Percentiles rank a stretch among this genome's conserved stretches.
Conservation (phyloP, 2,797 vertebrate genomes). For the Allobates femoralis region DNA sequence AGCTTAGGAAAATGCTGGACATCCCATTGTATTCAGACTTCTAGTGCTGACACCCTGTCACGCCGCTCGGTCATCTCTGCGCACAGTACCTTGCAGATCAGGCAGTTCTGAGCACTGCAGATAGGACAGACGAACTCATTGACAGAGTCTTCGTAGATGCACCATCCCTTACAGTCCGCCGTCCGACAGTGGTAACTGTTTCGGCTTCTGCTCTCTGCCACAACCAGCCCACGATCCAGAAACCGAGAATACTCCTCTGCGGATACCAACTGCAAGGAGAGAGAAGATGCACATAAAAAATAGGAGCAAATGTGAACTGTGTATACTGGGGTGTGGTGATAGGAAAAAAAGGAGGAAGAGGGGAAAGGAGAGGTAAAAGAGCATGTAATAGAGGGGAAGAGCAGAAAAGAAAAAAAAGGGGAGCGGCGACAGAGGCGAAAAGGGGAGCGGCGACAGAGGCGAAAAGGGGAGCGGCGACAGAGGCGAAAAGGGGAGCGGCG, state of each 20-base stretch:
- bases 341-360: not conserved
- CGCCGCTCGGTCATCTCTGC: too few species aligned
- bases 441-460: not conserved
- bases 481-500: not conserved
- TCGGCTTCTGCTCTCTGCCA: slow-evolving; percentile 86
- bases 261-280: slow-evolving; percentile 78
- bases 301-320: not conserved
- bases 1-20: too few species aligned
- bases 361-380: not conserved
- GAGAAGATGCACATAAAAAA: not conserved
- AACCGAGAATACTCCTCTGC: slow-evolving; percentile 83
- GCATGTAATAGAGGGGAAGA: not conserved
- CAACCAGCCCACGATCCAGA: slow-evolving; percentile 82
- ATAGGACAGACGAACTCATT: slow-evolving; percentile 86
- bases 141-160: slow-evolving; percentile 84
- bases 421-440: not conserved
- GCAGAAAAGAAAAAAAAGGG: not conserved
- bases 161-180: slow-evolving; percentile 85
- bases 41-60: not conserved
- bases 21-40: too few species aligned
- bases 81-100: slow-evolving; percentile 83
- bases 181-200: slow-evolving; percentile 88
- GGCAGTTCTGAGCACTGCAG: slow-evolving; percentile 85
- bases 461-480: not conserved
- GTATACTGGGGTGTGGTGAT: not conserved